A percentile compares a stretch with the other conserved stretches of the same genome.
Evolutionary conservation across 2,113 vertebrate species (phyloP).

Genomic region (Trematomus loennbergii): DNA sequence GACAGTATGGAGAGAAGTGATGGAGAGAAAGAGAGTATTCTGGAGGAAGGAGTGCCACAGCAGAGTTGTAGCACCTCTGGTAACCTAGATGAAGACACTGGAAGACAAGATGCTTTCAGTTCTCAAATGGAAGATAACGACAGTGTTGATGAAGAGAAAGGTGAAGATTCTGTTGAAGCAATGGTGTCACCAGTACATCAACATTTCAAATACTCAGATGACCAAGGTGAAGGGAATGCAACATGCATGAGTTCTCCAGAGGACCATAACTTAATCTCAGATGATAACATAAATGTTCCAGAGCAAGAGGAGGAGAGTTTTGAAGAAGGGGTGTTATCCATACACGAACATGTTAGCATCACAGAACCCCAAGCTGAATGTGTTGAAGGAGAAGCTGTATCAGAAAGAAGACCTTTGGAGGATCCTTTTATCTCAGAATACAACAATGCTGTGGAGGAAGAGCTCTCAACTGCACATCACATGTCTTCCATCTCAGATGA

Average conservation of each 20-base stretch:
- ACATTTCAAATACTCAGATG: neutral
- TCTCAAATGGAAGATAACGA: slow-evolving; percentile 12
- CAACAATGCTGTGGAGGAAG: neutral
- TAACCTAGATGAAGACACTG: neutral
- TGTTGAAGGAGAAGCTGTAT: neutral
- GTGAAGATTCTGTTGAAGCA: neutral
- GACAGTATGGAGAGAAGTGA: neutral
- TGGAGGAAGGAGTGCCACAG: neutral
- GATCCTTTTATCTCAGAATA: neutral
- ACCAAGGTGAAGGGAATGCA: neutral
- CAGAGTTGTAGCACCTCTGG: neutral
- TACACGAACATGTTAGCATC: neutral
- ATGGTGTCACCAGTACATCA: neutral
- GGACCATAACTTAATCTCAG: neutral
- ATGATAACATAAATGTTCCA: neutral
- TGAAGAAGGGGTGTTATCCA: neutral
- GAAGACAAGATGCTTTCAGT: slow-evolving; percentile 6
- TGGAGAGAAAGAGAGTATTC: neutral
- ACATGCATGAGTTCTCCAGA: neutral
- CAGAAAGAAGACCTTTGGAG: neutral
- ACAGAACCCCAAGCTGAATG: neutral
- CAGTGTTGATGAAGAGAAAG: neutral
- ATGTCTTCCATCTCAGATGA: too few species aligned
- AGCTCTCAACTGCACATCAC: too few species aligned
- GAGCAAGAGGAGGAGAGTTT: neutral